phyloP scores from a whole-genome alignment of 2,113 vertebrate species.

The Myiozetetes cayanensis region DNA sequence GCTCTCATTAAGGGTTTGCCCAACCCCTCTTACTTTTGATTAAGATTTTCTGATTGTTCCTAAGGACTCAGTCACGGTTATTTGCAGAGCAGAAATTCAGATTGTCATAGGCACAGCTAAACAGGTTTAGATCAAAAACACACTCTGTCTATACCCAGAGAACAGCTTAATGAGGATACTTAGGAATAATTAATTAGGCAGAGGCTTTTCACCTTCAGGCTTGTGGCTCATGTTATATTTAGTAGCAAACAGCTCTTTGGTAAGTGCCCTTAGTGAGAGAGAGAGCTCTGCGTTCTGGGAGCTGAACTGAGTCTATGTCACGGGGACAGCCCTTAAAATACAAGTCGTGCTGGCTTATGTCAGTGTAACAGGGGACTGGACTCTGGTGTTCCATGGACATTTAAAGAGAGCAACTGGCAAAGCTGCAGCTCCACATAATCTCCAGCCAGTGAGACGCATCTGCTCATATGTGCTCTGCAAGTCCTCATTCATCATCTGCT shows the following conservation, averaged over 20 bases:
- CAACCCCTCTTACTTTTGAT: constrained; percentile 10
- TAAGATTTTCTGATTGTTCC: constrained; percentile 36
- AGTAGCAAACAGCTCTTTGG: not conserved
- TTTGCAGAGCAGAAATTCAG: not conserved
- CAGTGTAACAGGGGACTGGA: not conserved
- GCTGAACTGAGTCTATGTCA: not conserved
- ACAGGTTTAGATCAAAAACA: constrained; percentile 14
- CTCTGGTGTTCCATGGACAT: not conserved
- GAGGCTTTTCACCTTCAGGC: constrained; percentile 35
- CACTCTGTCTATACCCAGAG: not conserved
- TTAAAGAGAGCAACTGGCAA: not conserved
- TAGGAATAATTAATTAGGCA: constrained; percentile 35
- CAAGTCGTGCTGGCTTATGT: not conserved
- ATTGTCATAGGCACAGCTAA: not conserved
- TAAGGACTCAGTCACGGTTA: not conserved
- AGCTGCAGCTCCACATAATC: not conserved
- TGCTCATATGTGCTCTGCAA: not conserved
- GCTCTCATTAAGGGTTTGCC: not conserved
- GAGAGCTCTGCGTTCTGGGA: not conserved
- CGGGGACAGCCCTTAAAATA: not conserved
- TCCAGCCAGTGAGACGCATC: not conserved
- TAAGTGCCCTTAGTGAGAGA: not conserved
- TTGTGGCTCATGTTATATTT: not conserved
- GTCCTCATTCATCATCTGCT: constrained; percentile 23
- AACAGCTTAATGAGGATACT: constrained; percentile 26